Conservation (phyloP, 1,140 invertebrate species). For the Acyrthosiphon pisum region DNA sequence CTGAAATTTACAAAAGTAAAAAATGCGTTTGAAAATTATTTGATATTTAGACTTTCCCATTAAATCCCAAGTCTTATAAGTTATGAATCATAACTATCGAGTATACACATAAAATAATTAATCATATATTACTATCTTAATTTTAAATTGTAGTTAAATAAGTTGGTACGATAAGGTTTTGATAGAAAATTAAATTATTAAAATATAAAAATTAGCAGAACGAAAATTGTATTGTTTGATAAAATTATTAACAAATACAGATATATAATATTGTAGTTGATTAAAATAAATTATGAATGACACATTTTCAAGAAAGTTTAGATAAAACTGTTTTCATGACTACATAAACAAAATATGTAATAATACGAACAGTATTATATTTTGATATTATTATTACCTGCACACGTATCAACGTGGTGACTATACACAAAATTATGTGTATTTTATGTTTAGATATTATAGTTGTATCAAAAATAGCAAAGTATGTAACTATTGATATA, state of each 20-base stretch:
- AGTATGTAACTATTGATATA: background rate
- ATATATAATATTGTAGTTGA: background rate
- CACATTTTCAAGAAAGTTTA: background rate
- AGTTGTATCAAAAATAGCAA: background rate
- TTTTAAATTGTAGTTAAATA: background rate
- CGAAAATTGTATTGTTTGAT: background rate
- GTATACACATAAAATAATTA: background rate
- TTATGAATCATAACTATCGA: background rate
- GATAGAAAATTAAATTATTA: background rate
- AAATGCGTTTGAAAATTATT: background rate
- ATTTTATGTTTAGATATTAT: background rate
- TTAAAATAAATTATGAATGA: background rate
- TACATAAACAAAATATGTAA: background rate
- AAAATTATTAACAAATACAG: background rate
- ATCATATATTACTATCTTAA: background rate
- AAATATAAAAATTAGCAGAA: background rate
- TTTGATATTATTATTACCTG: background rate
- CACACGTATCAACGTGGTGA: background rate
- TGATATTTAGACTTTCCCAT: background rate
- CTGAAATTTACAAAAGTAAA: background rate
- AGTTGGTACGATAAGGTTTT: background rate
- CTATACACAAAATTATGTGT: slow-evolving; percentile 1
- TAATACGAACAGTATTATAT: background rate
- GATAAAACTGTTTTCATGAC: background rate
- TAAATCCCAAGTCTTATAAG: background rate